Conservation (phyloP, 2,113 vertebrate genomes). For the Pelmatolapia mariae region DNA sequence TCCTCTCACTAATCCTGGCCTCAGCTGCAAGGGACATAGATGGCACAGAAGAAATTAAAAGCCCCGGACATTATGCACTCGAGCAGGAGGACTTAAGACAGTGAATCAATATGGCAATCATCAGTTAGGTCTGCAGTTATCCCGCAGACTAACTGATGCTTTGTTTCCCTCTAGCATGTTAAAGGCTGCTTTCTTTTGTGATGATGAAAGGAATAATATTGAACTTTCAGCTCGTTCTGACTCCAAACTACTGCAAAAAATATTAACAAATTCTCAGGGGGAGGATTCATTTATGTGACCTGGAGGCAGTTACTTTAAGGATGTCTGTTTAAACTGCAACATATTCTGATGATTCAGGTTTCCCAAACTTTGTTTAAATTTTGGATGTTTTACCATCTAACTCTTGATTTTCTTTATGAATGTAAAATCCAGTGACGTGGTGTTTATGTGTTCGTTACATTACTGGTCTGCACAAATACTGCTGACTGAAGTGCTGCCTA, state of each 20-base stretch:
- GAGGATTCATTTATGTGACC: neutral
- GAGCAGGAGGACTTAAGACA: neutral
- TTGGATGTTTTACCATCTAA: neutral
- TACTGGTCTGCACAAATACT: neutral
- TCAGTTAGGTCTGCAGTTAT: neutral
- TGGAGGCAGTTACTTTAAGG: neutral
- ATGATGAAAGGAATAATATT: neutral
- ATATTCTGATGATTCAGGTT: neutral
- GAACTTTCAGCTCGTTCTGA: neutral
- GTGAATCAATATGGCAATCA: neutral
- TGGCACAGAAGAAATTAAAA: neutral
- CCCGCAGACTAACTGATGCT: too few relatives aligned
- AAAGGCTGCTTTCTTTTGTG: neutral
- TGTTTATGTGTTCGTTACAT: too few relatives aligned
- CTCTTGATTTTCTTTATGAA: neutral
- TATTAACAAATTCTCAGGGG: neutral
- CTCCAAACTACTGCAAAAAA: neutral
- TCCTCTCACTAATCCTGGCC: slow-evolving; percentile 31
- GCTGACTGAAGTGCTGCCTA: neutral
- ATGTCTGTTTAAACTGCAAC: neutral
- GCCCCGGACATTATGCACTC: too few relatives aligned
- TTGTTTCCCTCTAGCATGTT: neutral
- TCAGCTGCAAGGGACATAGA: slow-evolving; percentile 44
- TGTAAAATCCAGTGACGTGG: neutral
- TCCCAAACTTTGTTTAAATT: neutral